Conservation (phyloP, 1,140 invertebrate genomes). For the Condylostylus longicornis region DNA sequence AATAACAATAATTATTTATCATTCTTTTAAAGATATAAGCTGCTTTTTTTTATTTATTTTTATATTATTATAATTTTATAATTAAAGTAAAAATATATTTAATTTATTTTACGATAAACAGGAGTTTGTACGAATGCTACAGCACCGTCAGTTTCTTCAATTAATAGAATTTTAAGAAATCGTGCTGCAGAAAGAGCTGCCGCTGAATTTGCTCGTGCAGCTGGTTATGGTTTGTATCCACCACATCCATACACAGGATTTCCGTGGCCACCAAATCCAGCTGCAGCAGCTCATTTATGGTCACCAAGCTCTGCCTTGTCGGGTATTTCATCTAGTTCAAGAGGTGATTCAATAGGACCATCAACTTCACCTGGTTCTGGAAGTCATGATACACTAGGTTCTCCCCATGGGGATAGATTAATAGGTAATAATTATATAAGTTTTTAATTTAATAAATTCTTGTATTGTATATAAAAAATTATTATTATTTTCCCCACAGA, state of each 20-base stretch:
- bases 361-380: conserved; percentile 26
- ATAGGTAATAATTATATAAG: conserved; percentile 10
- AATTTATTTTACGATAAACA: conserved; percentile 11
- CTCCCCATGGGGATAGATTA: conserved; percentile 26
- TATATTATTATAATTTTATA: too few species aligned
- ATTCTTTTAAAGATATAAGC: too few species aligned
- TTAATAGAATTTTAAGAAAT: conserved; percentile 82
- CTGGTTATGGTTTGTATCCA: conserved; percentile 76
- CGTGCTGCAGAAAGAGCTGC: conserved; percentile 80
- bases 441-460: not conserved
- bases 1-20: too few species aligned
- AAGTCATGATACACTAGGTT: conserved; percentile 29
- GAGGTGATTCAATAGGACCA: conserved; percentile 4
- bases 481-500: conserved; percentile 49
- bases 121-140: conserved; percentile 78
- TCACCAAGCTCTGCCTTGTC: conserved; percentile 12
- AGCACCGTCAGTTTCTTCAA: conserved; percentile 80
- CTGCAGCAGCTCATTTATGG: conserved; percentile 12
- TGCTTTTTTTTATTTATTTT: too few species aligned
- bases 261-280: conserved; percentile 25
- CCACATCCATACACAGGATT: conserved; percentile 51
- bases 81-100: too few species aligned
- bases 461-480: conserved; percentile 34
- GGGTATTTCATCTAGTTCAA: conserved; percentile 13
- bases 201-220: conserved; percentile 79